Conservation (phyloP, 2,113 vertebrate genomes). For the Cyanistes caeruleus region DNA sequence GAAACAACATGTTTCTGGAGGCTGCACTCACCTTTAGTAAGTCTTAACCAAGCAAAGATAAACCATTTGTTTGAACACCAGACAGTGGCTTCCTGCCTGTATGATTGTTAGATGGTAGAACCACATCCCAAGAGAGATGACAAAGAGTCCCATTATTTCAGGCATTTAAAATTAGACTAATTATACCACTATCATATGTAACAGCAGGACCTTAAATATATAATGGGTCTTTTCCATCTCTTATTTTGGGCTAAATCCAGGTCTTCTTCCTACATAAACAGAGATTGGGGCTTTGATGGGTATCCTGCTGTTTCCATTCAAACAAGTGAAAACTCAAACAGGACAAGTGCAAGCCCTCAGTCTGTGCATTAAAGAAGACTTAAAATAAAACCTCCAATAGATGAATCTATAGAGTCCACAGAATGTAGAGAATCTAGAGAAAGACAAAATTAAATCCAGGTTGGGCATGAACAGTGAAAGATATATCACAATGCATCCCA, state of each 20-base stretch:
- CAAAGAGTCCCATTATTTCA: background rate
- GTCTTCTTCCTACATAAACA: slow-evolving; percentile 4
- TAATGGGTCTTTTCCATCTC: background rate
- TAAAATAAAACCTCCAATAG: background rate
- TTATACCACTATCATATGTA: background rate
- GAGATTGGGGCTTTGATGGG: background rate
- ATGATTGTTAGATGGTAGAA: background rate
- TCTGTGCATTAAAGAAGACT: background rate
- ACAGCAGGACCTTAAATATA: background rate
- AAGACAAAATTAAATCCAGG: background rate
- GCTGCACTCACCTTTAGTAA: slow-evolving; percentile 24
- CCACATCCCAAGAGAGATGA: background rate
- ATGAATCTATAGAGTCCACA: background rate
- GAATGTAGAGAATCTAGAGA: background rate
- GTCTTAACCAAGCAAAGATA: slow-evolving; percentile 48
- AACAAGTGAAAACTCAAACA: background rate
- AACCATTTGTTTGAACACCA: slow-evolving; percentile 42
- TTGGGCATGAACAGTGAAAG: background rate
- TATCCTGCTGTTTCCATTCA: background rate
- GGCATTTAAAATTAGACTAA: slow-evolving; percentile 14
- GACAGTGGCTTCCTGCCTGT: slow-evolving; percentile 5
- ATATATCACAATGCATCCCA: background rate
- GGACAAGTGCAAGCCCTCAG: background rate
- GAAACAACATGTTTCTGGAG: slow-evolving; percentile 68
- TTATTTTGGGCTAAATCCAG: background rate